phyloP scores from a whole-genome alignment of 2,888 invertebrate genomes.

The Alitta virens region DNA sequence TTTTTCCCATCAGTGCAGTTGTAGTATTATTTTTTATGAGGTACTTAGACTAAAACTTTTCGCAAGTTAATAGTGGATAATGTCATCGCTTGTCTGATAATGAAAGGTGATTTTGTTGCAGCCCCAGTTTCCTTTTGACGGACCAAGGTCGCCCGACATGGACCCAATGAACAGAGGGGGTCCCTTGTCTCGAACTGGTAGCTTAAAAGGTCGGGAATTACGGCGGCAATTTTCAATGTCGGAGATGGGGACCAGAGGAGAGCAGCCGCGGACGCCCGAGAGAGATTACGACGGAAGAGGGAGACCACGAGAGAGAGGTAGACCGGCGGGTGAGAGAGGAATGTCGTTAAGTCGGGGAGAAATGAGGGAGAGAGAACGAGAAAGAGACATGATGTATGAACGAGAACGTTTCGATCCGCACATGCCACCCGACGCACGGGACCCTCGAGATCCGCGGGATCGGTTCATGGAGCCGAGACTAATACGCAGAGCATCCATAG shows the following conservation, averaged over 20 bases:
- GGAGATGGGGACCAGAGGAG: slow-evolving; percentile 28
- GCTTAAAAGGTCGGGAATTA: slow-evolving; percentile 45
- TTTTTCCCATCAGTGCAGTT: too few relatives aligned
- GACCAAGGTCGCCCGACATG: too few relatives aligned
- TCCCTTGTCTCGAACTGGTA: slow-evolving; percentile 35
- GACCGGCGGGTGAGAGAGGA: not conserved
- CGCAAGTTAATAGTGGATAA: too few relatives aligned
- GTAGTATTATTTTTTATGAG: too few relatives aligned
- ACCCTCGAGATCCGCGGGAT: not conserved
- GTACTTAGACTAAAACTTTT: too few relatives aligned
- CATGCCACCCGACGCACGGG: not conserved
- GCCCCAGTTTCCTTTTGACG: too few relatives aligned
- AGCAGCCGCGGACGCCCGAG: not conserved
- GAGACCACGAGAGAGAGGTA: not conserved
- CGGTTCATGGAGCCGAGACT: not conserved
- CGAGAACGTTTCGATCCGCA: not conserved
- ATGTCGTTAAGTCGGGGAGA: not conserved
- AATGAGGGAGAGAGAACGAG: not conserved
- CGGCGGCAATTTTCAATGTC: slow-evolving; percentile 49
- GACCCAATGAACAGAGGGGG: not conserved
- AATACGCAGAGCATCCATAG: not conserved
- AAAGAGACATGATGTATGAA: not conserved
- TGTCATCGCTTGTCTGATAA: too few relatives aligned
- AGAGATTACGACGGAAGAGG: slow-evolving; percentile 8
- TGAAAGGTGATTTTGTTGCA: too few relatives aligned